Evolutionary conservation across 1,140 invertebrate species (phyloP).

Genomic region (Odontomachus brunneus): DNA sequence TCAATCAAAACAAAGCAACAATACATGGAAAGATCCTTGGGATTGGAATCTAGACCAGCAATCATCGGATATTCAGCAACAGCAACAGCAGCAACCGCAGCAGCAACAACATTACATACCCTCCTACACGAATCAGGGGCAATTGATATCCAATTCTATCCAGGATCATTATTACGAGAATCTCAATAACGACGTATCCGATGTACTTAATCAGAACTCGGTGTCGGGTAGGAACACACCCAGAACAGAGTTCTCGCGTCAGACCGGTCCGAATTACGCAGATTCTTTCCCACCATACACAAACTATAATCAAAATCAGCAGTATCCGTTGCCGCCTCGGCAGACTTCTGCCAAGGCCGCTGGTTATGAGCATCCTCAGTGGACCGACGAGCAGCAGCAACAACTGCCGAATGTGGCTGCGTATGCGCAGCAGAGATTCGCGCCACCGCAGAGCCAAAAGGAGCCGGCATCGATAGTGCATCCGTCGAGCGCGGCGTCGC

Average conservation of each 20-base stretch:
- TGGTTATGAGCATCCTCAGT: slow-evolving; percentile 69
- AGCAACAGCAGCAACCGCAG: slow-evolving; percentile 64
- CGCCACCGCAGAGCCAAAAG: slow-evolving; percentile 57
- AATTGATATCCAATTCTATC: slow-evolving; percentile 61
- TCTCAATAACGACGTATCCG: slow-evolving; percentile 78
- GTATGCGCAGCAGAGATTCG: slow-evolving; percentile 48
- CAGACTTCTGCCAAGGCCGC: slow-evolving; percentile 60
- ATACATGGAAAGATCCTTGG: slow-evolving; percentile 84
- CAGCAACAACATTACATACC: slow-evolving; percentile 73
- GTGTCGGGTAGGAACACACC: slow-evolving; percentile 64
- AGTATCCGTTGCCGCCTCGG: slow-evolving; percentile 68
- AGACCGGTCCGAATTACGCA: slow-evolving; percentile 71
- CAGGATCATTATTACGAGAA: slow-evolving; percentile 81
- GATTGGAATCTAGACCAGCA: slow-evolving; percentile 83
- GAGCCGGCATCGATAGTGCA: slow-evolving; percentile 40
- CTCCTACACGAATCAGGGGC: slow-evolving; percentile 74
- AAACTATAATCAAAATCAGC: slow-evolving; percentile 78
- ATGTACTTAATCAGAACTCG: slow-evolving; percentile 65
- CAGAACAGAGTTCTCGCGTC: slow-evolving; percentile 60
- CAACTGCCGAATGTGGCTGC: slow-evolving; percentile 40
- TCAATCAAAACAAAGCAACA: slow-evolving; percentile 74
- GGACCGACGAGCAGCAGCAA: slow-evolving; percentile 67
- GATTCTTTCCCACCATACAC: slow-evolving; percentile 74
- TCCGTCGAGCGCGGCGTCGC: slow-evolving; percentile 1
- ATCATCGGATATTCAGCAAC: slow-evolving; percentile 70